phyloP scores from a whole-genome alignment of 2,797 vertebrate species.

The Phataginus tricuspis region DNA sequence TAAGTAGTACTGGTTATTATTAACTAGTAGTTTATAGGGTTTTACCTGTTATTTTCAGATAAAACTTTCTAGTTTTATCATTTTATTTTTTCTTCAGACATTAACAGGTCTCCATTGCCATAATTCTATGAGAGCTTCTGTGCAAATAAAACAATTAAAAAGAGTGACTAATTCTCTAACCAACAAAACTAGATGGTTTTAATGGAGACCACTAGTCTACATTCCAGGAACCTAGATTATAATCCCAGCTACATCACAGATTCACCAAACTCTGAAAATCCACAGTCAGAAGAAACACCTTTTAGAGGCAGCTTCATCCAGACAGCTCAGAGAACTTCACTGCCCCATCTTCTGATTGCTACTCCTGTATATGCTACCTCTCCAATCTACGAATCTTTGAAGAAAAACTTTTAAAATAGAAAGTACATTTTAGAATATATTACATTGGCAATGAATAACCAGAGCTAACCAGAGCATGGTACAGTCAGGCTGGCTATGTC shows the following conservation, averaged over 20 bases:
- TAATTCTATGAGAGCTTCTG: not conserved
- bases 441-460: not conserved
- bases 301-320: not conserved
- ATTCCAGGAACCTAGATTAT: constrained; percentile 2
- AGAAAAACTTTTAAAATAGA: not conserved
- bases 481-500: not conserved
- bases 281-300: not conserved
- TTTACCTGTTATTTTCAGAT: constrained; percentile 16
- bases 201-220: not conserved
- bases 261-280: not conserved
- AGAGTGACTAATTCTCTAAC: not conserved
- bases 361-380: not conserved
- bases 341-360: not conserved
- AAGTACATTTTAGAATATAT: not conserved
- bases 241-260: not conserved
- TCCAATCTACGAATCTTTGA: not conserved
- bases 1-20: not conserved
- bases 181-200: not conserved
- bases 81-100: constrained; percentile 39
- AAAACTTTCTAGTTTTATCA: not conserved
- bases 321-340: not conserved
- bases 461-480: not conserved
- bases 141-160: constrained; percentile 31
- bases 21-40: not conserved
- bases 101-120: not conserved